A percentile compares a stretch with the other conserved stretches of the same genome.
phyloP scores from a whole-genome alignment of 2,797 vertebrate species.

The Phyllotis vaccarum region DNA sequence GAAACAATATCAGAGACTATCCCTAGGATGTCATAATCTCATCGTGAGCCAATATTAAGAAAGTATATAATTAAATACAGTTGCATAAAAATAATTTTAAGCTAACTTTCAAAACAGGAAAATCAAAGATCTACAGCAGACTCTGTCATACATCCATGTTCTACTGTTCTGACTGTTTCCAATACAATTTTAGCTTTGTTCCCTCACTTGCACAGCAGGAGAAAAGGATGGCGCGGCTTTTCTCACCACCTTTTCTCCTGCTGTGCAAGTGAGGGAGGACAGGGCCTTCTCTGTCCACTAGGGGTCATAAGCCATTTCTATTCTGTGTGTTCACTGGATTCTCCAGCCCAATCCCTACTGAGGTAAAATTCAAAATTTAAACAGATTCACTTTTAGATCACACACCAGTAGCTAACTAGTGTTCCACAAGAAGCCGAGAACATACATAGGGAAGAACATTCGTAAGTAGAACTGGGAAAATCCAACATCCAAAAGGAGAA shows the following conservation, averaged over 20 bases:
- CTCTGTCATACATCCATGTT: neutral
- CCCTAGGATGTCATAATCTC: neutral
- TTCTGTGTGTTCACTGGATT: constrained; percentile 8
- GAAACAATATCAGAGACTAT: constrained; percentile 24
- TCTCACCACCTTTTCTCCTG: too few species aligned
- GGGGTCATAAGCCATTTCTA: constrained; percentile 16
- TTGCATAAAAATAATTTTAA: constrained; percentile 3
- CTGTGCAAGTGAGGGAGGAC: too few species aligned
- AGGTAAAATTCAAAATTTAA: constrained; percentile 62
- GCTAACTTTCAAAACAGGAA: constrained; percentile 13
- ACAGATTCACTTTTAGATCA: neutral
- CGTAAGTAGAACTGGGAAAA: neutral
- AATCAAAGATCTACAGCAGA: constrained; percentile 29
- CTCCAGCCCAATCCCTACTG: constrained; percentile 35
- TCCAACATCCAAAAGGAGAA: neutral
- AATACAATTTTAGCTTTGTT: too few species aligned
- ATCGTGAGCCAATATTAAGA: constrained; percentile 4
- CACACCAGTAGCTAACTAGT: neutral
- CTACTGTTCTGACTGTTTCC: neutral
- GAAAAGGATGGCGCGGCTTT: neutral
- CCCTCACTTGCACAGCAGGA: neutral
- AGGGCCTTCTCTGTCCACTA: neutral
- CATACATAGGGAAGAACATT: neutral
- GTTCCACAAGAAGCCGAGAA: neutral
- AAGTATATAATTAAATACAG: constrained; percentile 12